Evolutionary conservation across 2,797 vertebrate genomes (phyloP).

Genomic region (Neomorphus geoffroyi): DNA sequence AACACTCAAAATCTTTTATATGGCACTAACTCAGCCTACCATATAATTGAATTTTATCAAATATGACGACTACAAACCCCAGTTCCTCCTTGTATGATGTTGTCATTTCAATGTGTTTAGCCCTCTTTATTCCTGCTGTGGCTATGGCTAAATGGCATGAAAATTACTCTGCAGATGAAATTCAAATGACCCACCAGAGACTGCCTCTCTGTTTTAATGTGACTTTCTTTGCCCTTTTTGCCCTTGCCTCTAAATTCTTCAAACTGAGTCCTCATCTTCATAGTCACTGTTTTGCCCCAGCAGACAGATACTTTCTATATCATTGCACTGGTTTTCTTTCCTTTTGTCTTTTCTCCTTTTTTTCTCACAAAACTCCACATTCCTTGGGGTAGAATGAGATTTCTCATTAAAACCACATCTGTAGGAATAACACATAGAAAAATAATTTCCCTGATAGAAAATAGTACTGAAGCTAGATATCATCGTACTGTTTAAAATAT

Average conservation of each 20-base stretch:
- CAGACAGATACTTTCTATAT: background rate
- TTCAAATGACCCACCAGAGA: constrained; percentile 68
- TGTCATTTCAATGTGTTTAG: constrained; percentile 52
- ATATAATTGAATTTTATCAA: constrained; percentile 28
- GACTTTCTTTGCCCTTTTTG: constrained; percentile 37
- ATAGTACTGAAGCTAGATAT: background rate
- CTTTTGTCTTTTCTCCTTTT: background rate
- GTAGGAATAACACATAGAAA: background rate
- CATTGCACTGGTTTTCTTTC: background rate
- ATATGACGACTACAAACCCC: background rate
- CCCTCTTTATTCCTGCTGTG: constrained; percentile 51
- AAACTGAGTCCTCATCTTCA: background rate
- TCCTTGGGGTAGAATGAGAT: background rate
- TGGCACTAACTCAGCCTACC: background rate
- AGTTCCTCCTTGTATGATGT: background rate
- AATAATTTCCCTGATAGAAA: background rate
- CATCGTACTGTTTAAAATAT: background rate
- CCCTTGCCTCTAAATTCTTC: constrained; percentile 27
- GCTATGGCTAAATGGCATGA: constrained; percentile 58
- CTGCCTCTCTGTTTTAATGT: constrained; percentile 56
- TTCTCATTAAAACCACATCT: background rate
- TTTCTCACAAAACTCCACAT: background rate
- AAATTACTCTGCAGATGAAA: constrained; percentile 70
- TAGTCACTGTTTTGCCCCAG: background rate
- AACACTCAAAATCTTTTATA: background rate